Base-by-base conservation (phyloP, 2,113 vertebrate genomes). In the Rutilus rutilus region DNA sequence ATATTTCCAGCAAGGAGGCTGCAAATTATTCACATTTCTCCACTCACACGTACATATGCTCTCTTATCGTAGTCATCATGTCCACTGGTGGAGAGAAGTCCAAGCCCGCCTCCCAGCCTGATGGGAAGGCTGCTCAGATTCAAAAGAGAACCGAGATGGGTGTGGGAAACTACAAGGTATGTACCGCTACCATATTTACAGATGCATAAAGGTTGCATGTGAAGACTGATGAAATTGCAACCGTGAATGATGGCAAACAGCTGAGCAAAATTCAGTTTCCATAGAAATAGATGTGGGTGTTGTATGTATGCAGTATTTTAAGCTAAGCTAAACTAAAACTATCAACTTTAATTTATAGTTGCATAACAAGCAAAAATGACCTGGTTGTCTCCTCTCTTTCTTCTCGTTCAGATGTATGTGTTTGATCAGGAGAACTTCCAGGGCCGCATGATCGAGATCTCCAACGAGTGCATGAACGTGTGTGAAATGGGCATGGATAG, bases 351-450 rank as follows among this genome's bases (percentile, higher is more conserved):
- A 67, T 33, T 33, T 27, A 77, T 30, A 33, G 60, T 17, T 36
- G 62, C 6, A 60, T 23, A 60, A 42, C 33, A 42, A 78, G 10
- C n/a, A 3, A 47, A 81, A 81, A 45, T 57, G 17, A 47, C 25
- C 27, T 5, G 12, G 42, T 36, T 73, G 39, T 57, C 15, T 42
- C 2, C 33, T 11, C 30, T 6, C 59, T 36, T 45, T 47, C 0
- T 10, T 64, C 23, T 1, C 0, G 30, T 64, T 15, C 84, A 95
- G 94, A 93, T 95, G 94, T 92, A 82, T 0, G 90, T 95, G 76
- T 96, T 85, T 11, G 93, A 95, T 82, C 94, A 94, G 90, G 95
- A 96, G 90, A 95, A 95, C 86, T 95, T 96, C 91, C 95, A 95
- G 92, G 95, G 95, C 23, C 92, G 94, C 86, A 92, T 91, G 42